Conservation (phyloP, 2,113 vertebrate species). For the Paralichthys olivaceus region DNA sequence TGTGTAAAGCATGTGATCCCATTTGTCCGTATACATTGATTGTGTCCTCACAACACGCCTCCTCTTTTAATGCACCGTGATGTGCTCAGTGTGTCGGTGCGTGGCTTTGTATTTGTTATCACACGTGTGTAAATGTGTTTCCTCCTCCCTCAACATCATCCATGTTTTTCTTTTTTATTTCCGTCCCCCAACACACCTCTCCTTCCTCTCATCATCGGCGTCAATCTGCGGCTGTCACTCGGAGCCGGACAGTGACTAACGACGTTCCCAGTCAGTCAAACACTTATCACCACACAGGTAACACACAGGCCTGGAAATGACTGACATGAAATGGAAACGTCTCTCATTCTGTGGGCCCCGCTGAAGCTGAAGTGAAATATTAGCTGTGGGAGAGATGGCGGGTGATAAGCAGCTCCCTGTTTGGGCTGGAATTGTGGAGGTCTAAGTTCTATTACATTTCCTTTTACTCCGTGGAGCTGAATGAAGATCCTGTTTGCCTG, state of each 20-base stretch:
- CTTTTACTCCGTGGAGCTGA: conserved; percentile 35
- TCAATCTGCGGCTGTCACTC: conserved; percentile 77
- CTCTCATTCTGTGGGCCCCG: conserved; percentile 74
- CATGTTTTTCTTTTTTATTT: not conserved
- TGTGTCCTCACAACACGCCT: not conserved
- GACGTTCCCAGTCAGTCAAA: conserved; percentile 79
- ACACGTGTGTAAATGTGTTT: conserved; percentile 27
- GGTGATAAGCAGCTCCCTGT: conserved; percentile 68
- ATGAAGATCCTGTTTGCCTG: conserved; percentile 24
- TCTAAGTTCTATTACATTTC: conserved; percentile 71
- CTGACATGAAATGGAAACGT: conserved; percentile 84
- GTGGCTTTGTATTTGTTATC: conserved; percentile 17
- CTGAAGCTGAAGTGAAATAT: conserved; percentile 78
- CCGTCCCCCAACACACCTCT: conserved; percentile 40
- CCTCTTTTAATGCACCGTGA: not conserved
- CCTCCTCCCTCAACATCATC: not conserved
- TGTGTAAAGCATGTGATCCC: not conserved
- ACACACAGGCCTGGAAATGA: conserved; percentile 79
- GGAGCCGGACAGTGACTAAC: conserved; percentile 81
- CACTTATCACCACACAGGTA: conserved; percentile 84
- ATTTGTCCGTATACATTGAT: not conserved
- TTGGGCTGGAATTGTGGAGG: conserved; percentile 73
- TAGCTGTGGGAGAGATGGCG: conserved; percentile 77
- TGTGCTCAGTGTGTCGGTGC: not conserved
- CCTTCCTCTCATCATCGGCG: conserved; percentile 63